phyloP scores from a whole-genome alignment of 2,113 vertebrate genomes.

The Orycteropus afer region DNA sequence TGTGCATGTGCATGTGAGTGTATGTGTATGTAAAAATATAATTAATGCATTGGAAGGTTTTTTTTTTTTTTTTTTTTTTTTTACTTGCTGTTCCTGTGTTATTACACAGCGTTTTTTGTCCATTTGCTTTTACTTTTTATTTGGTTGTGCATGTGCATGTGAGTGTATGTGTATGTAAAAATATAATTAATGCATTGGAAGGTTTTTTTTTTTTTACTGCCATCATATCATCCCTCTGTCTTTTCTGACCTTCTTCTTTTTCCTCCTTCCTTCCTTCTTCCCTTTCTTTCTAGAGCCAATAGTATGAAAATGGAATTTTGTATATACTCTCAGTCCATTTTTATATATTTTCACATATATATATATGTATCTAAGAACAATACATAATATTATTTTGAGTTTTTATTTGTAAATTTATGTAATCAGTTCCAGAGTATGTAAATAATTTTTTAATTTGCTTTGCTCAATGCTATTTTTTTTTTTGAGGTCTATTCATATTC shows the following conservation, averaged over 20 bases:
- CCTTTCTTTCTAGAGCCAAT: background rate
- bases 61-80: too few species aligned
- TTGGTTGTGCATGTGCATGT: too few species aligned
- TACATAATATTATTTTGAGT: background rate
- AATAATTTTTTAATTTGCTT: background rate
- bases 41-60: too few species aligned
- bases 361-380: background rate
- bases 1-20: background rate
- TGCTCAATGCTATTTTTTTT: background rate
- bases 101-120: too few species aligned
- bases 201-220: background rate
- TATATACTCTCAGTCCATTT: background rate
- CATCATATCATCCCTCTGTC: background rate
- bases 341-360: background rate
- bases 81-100: too few species aligned
- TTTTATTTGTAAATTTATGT: conserved; percentile 25
- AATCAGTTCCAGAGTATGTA: background rate
- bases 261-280: background rate
- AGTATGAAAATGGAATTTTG: background rate
- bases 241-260: background rate
- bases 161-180: too few species aligned
- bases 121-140: too few species aligned
- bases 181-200: background rate
- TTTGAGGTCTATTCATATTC: background rate
- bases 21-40: too few species aligned